phyloP scores from a whole-genome alignment of 2,888 invertebrate genomes.

The Netelia inedita region DNA sequence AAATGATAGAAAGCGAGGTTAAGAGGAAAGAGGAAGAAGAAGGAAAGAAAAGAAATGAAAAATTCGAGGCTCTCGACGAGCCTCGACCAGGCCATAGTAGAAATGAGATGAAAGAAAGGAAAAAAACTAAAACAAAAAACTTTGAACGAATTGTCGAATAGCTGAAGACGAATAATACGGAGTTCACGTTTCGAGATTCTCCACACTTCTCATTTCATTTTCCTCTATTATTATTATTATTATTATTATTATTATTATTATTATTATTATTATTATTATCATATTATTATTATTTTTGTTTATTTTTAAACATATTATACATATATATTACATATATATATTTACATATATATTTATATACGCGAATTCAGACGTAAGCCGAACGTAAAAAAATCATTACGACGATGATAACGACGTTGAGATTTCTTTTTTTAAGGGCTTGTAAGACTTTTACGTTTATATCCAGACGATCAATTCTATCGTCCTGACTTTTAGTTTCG shows the following conservation, averaged over 20 bases:
- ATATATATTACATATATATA: slow-evolving; percentile 73
- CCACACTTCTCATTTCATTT: slow-evolving; percentile 79
- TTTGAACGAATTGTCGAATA: slow-evolving; percentile 74
- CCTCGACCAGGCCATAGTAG: slow-evolving; percentile 54
- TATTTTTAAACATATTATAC: slow-evolving; percentile 68
- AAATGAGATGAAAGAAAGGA: slow-evolving; percentile 37
- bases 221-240: slow-evolving; percentile 77
- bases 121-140: slow-evolving; percentile 51
- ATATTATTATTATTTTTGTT: slow-evolving; percentile 69
- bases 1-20: slow-evolving; percentile 49
- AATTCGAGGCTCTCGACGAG: slow-evolving; percentile 57
- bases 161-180: slow-evolving; percentile 70
- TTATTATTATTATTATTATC: slow-evolving; percentile 71
- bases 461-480: slow-evolving; percentile 41
- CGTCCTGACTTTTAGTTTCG: slow-evolving; percentile 46
- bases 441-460: slow-evolving; percentile 64
- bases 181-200: slow-evolving; percentile 70
- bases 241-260: slow-evolving; percentile 72
- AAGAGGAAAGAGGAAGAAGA: slow-evolving; percentile 62
- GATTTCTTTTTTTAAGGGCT: slow-evolving; percentile 49
- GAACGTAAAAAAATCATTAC: slow-evolving; percentile 62
- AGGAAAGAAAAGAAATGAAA: slow-evolving; percentile 49
- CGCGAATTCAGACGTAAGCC: slow-evolving; percentile 74
- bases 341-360: slow-evolving; percentile 78
- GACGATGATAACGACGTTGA: slow-evolving; percentile 52